phyloP scores from a whole-genome alignment of 1,140 invertebrate genomes.

The Bombus huntii region DNA sequence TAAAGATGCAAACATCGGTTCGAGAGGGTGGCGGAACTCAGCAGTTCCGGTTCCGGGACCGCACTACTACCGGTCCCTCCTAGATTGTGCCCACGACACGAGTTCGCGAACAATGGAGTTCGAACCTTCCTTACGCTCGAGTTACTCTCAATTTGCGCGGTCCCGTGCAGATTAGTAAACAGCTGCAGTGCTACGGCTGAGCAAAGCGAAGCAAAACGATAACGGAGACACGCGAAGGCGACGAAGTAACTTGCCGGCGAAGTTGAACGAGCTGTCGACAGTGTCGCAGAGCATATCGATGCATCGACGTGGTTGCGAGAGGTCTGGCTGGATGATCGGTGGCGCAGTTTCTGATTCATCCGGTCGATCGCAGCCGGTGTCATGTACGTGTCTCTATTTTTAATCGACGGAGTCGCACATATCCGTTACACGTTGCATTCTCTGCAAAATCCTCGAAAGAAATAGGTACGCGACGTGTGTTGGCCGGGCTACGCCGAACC shows the following conservation, averaged over 20 bases:
- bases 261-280: conserved; percentile 21
- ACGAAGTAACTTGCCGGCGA: conserved; percentile 4
- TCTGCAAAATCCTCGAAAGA: conserved; percentile 68
- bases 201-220: background rate
- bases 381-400: conserved; percentile 50
- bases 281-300: conserved; percentile 5
- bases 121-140: conserved; percentile 18
- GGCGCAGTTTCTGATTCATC: background rate
- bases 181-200: background rate
- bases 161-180: conserved; percentile 40
- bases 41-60: conserved; percentile 10
- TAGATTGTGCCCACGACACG: background rate
- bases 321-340: background rate
- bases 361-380: conserved; percentile 20
- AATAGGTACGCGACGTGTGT: background rate
- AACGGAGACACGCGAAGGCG: background rate
- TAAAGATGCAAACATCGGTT: conserved; percentile 34
- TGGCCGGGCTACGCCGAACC: background rate
- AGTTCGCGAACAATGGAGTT: conserved; percentile 38
- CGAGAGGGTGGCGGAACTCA: background rate
- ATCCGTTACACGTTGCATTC: conserved; percentile 20
- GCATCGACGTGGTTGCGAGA: background rate
- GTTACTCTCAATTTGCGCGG: conserved; percentile 38
- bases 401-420: conserved; percentile 54
- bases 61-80: background rate